phyloP scores from a whole-genome alignment of 2,797 vertebrate genomes.

The Rhodeus uyekii region DNA sequence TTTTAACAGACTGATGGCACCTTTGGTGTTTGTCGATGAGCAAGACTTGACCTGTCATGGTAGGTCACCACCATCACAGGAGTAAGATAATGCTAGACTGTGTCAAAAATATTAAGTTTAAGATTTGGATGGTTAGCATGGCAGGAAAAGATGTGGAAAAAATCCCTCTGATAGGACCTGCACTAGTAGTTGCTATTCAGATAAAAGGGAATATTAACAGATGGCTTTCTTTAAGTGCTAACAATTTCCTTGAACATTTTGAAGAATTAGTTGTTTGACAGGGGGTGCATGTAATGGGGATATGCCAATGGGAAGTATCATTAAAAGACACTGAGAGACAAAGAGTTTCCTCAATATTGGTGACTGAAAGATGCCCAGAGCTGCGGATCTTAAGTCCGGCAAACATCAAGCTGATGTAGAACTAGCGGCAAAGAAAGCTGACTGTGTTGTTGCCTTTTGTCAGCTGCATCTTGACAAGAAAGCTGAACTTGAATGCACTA shows the following conservation, averaged over 20 bases:
- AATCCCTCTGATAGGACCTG: not conserved
- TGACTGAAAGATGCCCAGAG: not conserved
- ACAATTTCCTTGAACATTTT: not conserved
- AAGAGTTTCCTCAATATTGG: constrained; percentile 21
- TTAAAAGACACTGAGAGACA: constrained; percentile 39
- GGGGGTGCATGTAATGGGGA: not conserved
- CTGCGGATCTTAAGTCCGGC: not conserved
- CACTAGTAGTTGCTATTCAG: not conserved
- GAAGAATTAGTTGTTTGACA: not conserved
- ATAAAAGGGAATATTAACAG: not conserved
- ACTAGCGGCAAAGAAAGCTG: too few species aligned
- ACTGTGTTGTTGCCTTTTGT: too few species aligned
- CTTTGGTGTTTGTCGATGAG: constrained; percentile 60
- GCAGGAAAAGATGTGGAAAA: not conserved
- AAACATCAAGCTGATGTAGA: too few species aligned
- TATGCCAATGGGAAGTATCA: not conserved
- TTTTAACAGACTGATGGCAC: constrained; percentile 65
- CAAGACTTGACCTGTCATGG: constrained; percentile 56
- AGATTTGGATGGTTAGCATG: not conserved
- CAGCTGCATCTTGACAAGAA: not conserved
- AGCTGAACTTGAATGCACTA: not conserved
- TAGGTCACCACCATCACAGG: not conserved
- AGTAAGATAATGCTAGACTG: constrained; percentile 17
- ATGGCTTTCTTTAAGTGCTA: not conserved
- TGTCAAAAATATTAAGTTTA: not conserved